These are phyloP conservation scores for Helicoverpa assulta DNA, from an alignment of 2,888 invertebrate genomes.

Conservation along the genomic window DNA sequence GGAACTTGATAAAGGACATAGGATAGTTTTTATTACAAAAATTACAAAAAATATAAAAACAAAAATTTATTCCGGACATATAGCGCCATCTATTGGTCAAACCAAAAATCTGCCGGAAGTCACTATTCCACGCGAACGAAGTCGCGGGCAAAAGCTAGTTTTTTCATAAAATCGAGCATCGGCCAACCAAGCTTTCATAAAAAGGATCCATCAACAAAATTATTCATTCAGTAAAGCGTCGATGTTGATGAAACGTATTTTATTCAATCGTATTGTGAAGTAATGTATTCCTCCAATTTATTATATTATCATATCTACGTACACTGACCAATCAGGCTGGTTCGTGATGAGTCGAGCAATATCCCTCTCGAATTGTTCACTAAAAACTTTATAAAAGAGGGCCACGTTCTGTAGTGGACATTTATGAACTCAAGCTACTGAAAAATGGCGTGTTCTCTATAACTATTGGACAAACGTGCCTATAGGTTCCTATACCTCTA, in stretches of 20 bases:
- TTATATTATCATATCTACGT: constrained; percentile 23
- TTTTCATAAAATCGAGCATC: not conserved
- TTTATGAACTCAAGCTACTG: constrained; percentile 55
- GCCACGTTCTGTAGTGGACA: constrained; percentile 47
- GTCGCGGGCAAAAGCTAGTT: no score
- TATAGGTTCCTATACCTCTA: constrained; percentile 20
- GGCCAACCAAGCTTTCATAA: not conserved
- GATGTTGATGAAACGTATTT: constrained; percentile 19
- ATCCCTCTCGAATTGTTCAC: constrained; percentile 38
- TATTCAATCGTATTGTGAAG: constrained; percentile 16
- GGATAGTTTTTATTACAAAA: no score
- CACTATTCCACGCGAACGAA: no score
- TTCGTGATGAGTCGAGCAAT: constrained; percentile 21
- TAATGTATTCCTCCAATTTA: constrained; percentile 11
- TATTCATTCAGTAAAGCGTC: not conserved
- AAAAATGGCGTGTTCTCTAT: constrained; percentile 52
- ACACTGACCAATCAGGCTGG: constrained; percentile 26
- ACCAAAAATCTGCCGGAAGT: no score
- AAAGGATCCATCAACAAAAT: constrained; percentile 12
- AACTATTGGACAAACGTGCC: constrained; percentile 43
- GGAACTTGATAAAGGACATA: no score
- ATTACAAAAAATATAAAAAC: no score
- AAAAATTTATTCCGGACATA: no score
- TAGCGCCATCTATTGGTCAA: no score
- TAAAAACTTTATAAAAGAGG: constrained; percentile 50